Conservation (phyloP, 2,888 invertebrate genomes). For the Camptogramma bilineatum region DNA sequence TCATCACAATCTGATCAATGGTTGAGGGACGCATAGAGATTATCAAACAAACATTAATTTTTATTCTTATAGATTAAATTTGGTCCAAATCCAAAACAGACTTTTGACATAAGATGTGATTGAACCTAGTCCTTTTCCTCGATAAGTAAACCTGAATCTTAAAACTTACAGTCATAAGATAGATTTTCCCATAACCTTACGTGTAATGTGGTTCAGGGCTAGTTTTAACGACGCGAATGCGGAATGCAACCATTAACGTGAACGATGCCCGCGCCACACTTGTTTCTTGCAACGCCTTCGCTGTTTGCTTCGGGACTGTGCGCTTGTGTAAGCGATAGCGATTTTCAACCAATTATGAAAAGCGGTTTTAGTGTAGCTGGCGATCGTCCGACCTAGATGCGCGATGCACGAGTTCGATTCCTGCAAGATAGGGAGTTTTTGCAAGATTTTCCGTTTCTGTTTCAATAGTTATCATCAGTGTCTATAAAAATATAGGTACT, state of each 20-base stretch:
- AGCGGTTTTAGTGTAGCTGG: background rate
- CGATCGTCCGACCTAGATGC: background rate
- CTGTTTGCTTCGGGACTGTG: conserved; percentile 16
- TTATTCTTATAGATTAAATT: background rate
- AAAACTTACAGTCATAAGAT: background rate
- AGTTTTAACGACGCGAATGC: conserved; percentile 41
- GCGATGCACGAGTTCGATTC: background rate
- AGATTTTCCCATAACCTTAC: background rate
- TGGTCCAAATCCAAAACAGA: too few species aligned
- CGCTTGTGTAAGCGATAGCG: conserved; percentile 17
- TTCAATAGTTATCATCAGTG: too few species aligned
- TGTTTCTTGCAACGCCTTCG: conserved; percentile 49
- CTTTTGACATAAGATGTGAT: too few species aligned
- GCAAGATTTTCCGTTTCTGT: background rate
- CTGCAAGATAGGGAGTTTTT: background rate
- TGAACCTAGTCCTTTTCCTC: background rate
- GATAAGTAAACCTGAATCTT: conserved; percentile 2
- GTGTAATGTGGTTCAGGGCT: background rate
- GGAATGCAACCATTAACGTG: conserved; percentile 55
- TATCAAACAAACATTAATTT: too few species aligned
- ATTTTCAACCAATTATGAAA: background rate
- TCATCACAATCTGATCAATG: too few species aligned
- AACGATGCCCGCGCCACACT: conserved; percentile 47
- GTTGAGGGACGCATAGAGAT: too few species aligned
- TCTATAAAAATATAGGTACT: too few species aligned